Evolutionary conservation across 2,113 vertebrate species (phyloP).

Genomic region (Oxyura jamaicensis): DNA sequence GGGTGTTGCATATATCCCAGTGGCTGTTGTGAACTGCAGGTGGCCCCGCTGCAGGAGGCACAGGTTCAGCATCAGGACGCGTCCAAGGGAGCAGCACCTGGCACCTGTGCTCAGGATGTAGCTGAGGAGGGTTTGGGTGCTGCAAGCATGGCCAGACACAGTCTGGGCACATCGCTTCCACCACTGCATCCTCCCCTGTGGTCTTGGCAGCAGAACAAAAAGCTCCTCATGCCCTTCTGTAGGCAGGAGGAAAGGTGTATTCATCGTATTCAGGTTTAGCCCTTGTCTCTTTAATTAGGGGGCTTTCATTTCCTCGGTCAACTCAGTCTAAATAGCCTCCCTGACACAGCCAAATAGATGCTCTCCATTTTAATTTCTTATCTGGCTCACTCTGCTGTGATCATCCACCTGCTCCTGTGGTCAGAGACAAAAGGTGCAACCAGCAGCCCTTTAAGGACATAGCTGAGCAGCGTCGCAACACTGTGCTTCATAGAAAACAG

Average conservation of each 20-base stretch:
- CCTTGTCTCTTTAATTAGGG: neutral
- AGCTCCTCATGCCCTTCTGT: neutral
- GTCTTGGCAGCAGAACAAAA: neutral
- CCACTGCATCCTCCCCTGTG: neutral
- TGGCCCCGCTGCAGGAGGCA: neutral
- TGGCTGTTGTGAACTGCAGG: neutral
- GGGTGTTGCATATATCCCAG: neutral
- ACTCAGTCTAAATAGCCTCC: neutral
- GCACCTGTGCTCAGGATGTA: neutral
- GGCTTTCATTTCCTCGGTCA: neutral
- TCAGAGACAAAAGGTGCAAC: neutral
- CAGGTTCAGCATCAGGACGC: neutral
- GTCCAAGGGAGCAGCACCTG: neutral
- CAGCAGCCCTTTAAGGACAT: neutral
- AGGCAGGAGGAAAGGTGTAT: neutral
- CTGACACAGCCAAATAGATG: neutral
- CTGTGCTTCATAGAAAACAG: neutral
- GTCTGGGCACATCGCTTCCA: neutral
- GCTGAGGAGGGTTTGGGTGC: neutral
- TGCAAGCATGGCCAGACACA: neutral
- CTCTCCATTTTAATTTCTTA: neutral
- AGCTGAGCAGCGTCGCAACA: neutral
- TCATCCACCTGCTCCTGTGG: conserved; percentile 4
- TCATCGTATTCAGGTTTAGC: neutral
- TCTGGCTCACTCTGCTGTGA: neutral